Percentiles rank a stretch among this genome's conserved stretches.
Conservation (phyloP, 1,140 invertebrate genomes). For the Bilobella aurantiaca region DNA sequence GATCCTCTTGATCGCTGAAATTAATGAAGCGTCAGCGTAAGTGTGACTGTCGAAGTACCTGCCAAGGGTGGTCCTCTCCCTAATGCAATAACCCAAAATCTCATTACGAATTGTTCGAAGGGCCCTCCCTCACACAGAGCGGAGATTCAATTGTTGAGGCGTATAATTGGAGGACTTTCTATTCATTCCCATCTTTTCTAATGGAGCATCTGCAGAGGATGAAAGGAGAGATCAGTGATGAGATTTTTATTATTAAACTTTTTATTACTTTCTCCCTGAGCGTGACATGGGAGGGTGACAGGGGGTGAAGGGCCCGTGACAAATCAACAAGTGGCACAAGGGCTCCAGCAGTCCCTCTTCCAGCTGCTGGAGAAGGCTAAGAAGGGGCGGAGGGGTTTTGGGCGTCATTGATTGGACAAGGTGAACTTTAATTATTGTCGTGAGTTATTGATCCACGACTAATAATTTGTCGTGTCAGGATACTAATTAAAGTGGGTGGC, state of each 20-base stretch:
- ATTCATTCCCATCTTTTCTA: not conserved
- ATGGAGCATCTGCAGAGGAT: not conserved
- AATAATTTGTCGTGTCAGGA: too few species aligned
- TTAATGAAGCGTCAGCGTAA: not conserved
- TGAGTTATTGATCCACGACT: too few species aligned
- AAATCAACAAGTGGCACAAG: slow-evolving; percentile 7
- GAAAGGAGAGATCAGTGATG: slow-evolving; percentile 7
- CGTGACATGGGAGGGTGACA: not conserved
- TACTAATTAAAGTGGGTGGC: too few species aligned
- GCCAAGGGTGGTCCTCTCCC: not conserved
- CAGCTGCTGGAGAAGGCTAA: too few species aligned
- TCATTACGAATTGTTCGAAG: not conserved
- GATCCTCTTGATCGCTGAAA: too few species aligned
- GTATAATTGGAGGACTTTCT: not conserved
- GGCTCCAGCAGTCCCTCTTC: too few species aligned
- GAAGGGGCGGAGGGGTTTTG: not conserved
- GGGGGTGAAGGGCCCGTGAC: not conserved
- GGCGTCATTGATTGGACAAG: not conserved
- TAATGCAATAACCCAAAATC: not conserved
- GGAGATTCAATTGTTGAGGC: not conserved
- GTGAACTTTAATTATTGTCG: not conserved
- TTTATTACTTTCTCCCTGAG: slow-evolving; percentile 8
- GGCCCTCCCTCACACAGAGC: not conserved
- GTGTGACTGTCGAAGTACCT: not conserved
- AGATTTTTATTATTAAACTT: slow-evolving; percentile 10